Evolutionary conservation across 2,113 vertebrate species (phyloP), one percentile per base, ranked within the genome.

Genomic region (Callipepla californica): DNA sequence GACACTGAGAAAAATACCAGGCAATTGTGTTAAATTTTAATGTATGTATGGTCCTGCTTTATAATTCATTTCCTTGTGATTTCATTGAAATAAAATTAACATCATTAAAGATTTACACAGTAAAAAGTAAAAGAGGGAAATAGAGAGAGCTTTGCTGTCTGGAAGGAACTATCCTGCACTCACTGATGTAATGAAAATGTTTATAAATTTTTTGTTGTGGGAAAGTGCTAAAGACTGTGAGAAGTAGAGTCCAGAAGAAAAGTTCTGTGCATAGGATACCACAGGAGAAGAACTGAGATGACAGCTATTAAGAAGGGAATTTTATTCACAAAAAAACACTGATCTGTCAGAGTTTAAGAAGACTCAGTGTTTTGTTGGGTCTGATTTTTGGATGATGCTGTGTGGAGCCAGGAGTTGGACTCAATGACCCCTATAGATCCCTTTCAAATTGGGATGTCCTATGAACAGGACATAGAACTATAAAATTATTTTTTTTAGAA

Each of bases 21-120:
- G 66, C 40, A 92, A 38, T 88, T 87, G 92, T 63, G 57, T 62
- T 76, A 74, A 74, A 4, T 6, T n/a, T 69, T 50, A 26, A 34
- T 40, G 6, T 58, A 67, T 59, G 79, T 89, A 88, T 9, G 3
- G 38, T 1, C 40, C 53, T 47, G 68, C 48, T 47, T 19, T 34
- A 63, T 40, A 40, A 63, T 63, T 40, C 7, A 63, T 48, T 12
- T 61, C 42, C 55, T 75, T 72, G 11, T 44, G 48, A 42, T 30
- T 76, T 81, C 8, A 61, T 87, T 95, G 80, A n/a, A 93, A 83
- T 80, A 77, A 95, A 89, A 84, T 82, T 40, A 65, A 87, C 89
- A 91, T 85, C 50, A 68, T 45, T 72, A 72, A 81, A 91, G 28
- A 57, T 92, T 72, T 79, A 40, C 44, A 78, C 84, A 48, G 20